phyloP scores from a whole-genome alignment of 2,888 invertebrate genomes.

The Scelioninae gen. 2 region DNA sequence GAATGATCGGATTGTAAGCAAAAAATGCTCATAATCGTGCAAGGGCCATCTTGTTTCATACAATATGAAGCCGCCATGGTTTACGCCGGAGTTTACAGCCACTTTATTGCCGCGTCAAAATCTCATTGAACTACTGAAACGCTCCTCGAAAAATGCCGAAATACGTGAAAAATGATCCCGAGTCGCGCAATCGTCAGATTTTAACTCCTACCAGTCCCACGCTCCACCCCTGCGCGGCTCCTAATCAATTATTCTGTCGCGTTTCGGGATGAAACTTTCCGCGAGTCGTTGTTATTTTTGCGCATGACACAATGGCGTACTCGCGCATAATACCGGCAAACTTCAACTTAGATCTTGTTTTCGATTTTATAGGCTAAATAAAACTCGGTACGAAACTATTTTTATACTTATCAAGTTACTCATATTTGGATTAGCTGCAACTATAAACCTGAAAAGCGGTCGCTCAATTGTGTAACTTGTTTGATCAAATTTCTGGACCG shows the following conservation, averaged over 20 bases:
- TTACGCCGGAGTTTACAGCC: conserved; percentile 18
- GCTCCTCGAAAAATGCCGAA: conserved; percentile 3
- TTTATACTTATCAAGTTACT: conserved; percentile 52
- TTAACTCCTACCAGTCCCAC: neutral
- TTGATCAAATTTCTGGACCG: conserved; percentile 45
- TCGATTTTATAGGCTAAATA: conserved; percentile 38
- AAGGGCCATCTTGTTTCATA: conserved; percentile 26
- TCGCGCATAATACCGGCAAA: conserved; percentile 10
- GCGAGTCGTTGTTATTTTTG: conserved; percentile 12
- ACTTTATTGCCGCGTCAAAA: conserved; percentile 36
- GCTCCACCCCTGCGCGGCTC: neutral
- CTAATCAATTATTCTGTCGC: conserved; percentile 5
- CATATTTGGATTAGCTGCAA: conserved; percentile 47
- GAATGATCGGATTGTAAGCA: neutral
- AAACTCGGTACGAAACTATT: conserved; percentile 45
- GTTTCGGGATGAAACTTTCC: neutral
- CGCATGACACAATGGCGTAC: neutral
- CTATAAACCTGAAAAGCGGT: conserved; percentile 49
- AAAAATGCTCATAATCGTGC: conserved; percentile 35
- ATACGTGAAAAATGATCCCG: neutral
- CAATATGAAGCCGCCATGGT: conserved; percentile 21
- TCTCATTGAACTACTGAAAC: conserved; percentile 29
- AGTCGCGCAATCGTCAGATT: neutral
- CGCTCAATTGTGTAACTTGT: conserved; percentile 44
- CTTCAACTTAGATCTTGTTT: conserved; percentile 38